A percentile compares a stretch with the other conserved stretches of the same genome.
phyloP scores from a whole-genome alignment of 1,140 invertebrate genomes.

The Atta texana region DNA sequence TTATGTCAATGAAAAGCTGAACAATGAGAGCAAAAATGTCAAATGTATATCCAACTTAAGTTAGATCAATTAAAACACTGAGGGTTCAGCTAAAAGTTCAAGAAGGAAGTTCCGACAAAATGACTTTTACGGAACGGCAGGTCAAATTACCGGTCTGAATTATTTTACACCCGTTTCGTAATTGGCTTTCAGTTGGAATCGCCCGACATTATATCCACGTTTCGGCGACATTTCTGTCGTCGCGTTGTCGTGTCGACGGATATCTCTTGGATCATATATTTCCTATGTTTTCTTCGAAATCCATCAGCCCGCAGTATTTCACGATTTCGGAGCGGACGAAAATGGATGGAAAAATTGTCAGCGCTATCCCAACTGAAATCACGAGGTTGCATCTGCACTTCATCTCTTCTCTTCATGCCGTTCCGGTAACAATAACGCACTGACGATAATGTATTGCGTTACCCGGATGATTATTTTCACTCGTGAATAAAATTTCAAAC shows the following conservation, averaged over 20 bases:
- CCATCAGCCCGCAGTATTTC: conserved; percentile 58
- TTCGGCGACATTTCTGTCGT: conserved; percentile 33
- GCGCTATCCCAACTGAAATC: conserved; percentile 36
- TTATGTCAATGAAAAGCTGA: conserved; percentile 30
- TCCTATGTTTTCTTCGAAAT: conserved; percentile 56
- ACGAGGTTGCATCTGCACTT: conserved; percentile 55
- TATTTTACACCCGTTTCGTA: conserved; percentile 42
- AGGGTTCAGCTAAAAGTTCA: conserved; percentile 21
- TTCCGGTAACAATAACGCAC: conserved; percentile 30
- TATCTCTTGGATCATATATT: conserved; percentile 49
- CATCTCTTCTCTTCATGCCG: conserved; percentile 16
- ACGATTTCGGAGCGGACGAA: conserved; percentile 48
- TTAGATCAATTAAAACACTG: conserved; percentile 40
- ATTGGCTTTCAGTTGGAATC: conserved; percentile 54
- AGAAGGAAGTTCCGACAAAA: conserved; percentile 36
- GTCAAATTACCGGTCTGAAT: conserved; percentile 49
- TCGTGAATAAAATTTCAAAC: conserved; percentile 18
- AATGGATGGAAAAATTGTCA: conserved; percentile 60
- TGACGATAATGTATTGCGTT: conserved; percentile 36
- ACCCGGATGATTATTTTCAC: conserved; percentile 27
- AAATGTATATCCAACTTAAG: background rate
- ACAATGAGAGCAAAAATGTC: background rate
- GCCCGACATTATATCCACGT: conserved; percentile 47
- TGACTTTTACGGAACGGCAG: conserved; percentile 19
- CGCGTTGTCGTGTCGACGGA: conserved; percentile 11